Percentiles rank a stretch among this genome's conserved stretches.
Evolutionary conservation across 2,888 invertebrate species (phyloP).

Genomic region (Caenorhabditis sp.): DNA sequence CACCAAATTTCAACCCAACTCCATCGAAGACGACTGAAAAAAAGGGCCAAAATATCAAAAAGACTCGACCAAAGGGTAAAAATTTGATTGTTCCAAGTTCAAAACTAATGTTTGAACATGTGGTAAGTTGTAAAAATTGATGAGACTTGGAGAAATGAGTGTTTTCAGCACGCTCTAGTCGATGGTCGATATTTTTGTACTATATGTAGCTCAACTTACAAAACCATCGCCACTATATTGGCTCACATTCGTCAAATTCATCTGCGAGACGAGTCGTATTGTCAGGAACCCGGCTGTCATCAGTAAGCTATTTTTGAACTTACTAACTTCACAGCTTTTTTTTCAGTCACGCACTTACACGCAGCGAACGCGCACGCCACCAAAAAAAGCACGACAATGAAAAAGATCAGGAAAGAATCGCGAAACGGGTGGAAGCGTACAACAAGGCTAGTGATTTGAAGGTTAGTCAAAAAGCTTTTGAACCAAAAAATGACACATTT

Average conservation of each 20-base stretch:
- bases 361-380: background rate
- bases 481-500: background rate
- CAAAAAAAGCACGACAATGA: background rate
- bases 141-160: background rate
- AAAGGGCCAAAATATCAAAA: background rate
- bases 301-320: conserved; percentile 3
- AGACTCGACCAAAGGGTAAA: background rate
- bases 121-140: background rate
- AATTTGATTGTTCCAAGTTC: background rate
- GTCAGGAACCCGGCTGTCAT: conserved; percentile 19
- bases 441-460: too few species aligned
- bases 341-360: background rate
- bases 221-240: conserved; percentile 27
- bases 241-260: conserved; percentile 30
- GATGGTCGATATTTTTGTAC: conserved; percentile 29
- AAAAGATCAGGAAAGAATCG: background rate
- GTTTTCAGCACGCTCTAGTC: conserved; percentile 20
- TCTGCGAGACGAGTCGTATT: conserved; percentile 16
- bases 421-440: background rate
- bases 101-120: background rate
- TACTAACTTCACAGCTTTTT: background rate
- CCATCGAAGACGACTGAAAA: too few species aligned
- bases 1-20: too few species aligned
- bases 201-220: conserved; percentile 26
- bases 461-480: too few species aligned